These are phyloP conservation scores for Digitonthophagus gazella DNA, from an alignment of 2,888 invertebrate species.

Conservation along the genomic window DNA sequence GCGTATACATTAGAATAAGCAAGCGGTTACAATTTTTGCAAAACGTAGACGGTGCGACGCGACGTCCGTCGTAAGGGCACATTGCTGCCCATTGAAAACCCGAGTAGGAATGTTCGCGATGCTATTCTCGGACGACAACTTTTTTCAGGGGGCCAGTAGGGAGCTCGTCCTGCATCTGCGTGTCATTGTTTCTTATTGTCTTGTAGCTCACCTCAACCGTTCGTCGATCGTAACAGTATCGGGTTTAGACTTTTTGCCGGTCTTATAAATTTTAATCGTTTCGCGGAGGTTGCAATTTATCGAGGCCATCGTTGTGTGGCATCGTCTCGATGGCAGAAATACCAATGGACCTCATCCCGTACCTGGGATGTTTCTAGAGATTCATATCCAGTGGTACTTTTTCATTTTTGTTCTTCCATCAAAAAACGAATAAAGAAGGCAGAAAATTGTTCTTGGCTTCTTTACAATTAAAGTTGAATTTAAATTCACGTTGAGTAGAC, in stretches of 20 bases:
- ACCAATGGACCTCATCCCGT: background rate
- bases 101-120: conserved; percentile 2
- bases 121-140: conserved; percentile 17
- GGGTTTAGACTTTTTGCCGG: conserved; percentile 13
- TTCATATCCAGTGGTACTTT: background rate
- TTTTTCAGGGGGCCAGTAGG: conserved; percentile 4
- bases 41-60: conserved; percentile 9
- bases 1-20: background rate
- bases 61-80: background rate
- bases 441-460: background rate
- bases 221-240: conserved; percentile 16
- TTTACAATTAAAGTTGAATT: background rate
- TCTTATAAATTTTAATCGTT: conserved; percentile 17
- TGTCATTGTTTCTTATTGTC: conserved; percentile 18
- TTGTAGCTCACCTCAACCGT: conserved; percentile 14
- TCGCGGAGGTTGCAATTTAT: conserved; percentile 13
- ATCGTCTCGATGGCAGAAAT: background rate
- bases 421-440: background rate
- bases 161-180: conserved; percentile 14
- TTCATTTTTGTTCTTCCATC: background rate
- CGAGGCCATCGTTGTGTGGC: conserved; percentile 7
- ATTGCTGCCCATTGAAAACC: conserved; percentile 1
- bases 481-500: no score
- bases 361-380: background rate
- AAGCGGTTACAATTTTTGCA: conserved; percentile 9